Evolutionary conservation across 2,113 vertebrate species (phyloP), one percentile per base, ranked within the genome.

Genomic region (Serilophus lunatus): DNA sequence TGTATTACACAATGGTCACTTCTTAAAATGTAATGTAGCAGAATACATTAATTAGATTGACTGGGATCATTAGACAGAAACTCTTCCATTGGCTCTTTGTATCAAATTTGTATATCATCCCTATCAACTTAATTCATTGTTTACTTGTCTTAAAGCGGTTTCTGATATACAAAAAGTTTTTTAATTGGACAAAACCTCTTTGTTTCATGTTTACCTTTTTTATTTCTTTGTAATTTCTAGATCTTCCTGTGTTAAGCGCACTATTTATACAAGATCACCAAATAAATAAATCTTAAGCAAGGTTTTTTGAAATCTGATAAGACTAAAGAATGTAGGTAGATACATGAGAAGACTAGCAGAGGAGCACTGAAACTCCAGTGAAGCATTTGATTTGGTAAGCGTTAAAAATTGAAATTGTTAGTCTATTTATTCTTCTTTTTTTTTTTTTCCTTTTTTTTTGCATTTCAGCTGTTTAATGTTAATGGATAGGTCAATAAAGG

Each of bases 11-110:
- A 98, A 98, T 98, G 98, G 98, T 99, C 98, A 98, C 98, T 99
- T 98, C 98, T 98, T 98, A 99, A 98, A 98, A 99, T 97, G 98
- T 98, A 98, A 98, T 98, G 98, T 98, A 98, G 98, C 98, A 98
- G 98, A 98, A 98, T 98, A 96, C 96, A 98, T 98, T 98, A 98
- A 98, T 98, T 98, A 99, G 98, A 98, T 98, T 98, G 99, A 98
- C 98, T 98, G 88, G 98, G 98, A 98, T 98, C 98, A 98, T 98
- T 98, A 98, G 98, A 97, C 98, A 98, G 98, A 98, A 97, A 95
- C 82, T 93, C 86, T 96, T 79, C 92, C 86, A 94, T 97, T 97
- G 97, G 95, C 38, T 94, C 74, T 95, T 96, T 96, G 76, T 90
- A 95, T 96, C 95, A 97, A 97, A 97, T 98, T 97, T 98, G 97